Evolutionary conservation across 2,113 vertebrate species (phyloP).

Genomic region (Myotis brandtii): DNA sequence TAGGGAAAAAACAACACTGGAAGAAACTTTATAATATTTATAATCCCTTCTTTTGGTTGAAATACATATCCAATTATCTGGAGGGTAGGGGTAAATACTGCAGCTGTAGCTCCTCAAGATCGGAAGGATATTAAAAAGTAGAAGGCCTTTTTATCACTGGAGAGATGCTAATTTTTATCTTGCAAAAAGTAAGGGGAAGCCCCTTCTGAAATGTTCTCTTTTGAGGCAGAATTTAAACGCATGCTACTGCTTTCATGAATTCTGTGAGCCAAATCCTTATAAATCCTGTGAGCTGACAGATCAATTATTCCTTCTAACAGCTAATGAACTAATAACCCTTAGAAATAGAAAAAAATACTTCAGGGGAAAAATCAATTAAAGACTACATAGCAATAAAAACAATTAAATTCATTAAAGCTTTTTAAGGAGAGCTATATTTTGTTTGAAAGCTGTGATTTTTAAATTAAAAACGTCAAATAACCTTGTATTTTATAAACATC

Average conservation of each 20-base stretch:
- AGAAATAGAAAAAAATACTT: slow-evolving; percentile 28
- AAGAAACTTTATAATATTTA: slow-evolving; percentile 52
- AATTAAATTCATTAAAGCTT: slow-evolving; percentile 68
- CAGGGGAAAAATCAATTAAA: slow-evolving; percentile 52
- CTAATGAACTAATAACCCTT: slow-evolving; percentile 60
- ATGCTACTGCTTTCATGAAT: slow-evolving; percentile 70
- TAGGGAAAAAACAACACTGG: not conserved
- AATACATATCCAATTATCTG: not conserved
- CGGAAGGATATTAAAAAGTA: slow-evolving; percentile 29
- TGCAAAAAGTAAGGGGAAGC: slow-evolving; percentile 57
- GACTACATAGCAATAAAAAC: slow-evolving; percentile 59
- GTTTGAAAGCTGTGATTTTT: slow-evolving; percentile 56
- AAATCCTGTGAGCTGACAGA: slow-evolving; percentile 63
- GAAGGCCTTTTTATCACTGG: slow-evolving; percentile 5
- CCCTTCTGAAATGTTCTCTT: slow-evolving; percentile 71
- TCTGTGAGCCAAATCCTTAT: slow-evolving; percentile 61
- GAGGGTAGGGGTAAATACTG: not conserved
- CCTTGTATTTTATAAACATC: slow-evolving; percentile 58
- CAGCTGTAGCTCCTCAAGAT: not conserved
- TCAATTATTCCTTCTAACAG: slow-evolving; percentile 68
- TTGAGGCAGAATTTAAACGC: slow-evolving; percentile 74
- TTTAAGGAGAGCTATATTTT: slow-evolving; percentile 55
- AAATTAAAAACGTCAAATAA: slow-evolving; percentile 69
- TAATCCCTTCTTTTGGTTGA: not conserved
- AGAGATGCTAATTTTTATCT: slow-evolving; percentile 78